Evolutionary conservation across 2,797 vertebrate genomes (phyloP), one percentile per base, ranked within the genome.

Genomic region (Ispidina picta): DNA sequence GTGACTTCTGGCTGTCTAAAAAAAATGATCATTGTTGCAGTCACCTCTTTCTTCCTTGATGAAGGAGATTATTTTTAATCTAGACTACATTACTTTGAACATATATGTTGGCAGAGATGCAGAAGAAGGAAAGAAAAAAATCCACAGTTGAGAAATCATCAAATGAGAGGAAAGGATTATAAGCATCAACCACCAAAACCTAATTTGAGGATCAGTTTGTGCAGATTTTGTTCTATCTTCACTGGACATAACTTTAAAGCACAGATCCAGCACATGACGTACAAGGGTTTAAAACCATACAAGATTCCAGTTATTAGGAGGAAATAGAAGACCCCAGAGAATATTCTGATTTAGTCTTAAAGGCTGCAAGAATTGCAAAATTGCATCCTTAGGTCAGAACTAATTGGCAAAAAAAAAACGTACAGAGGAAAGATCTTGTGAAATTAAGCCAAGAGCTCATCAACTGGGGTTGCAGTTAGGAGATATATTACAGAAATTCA

Each of bases 371-470:
- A 58, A 65, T 12, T 31, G 19, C 7, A 56, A 79, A 91, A 87
- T 46, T 89, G 28, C 20, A 64, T 89, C 63, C 65, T 16, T 10
- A 88, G 37, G 54, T 86, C 75, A 91, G 77, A 80, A 76, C 33
- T 71, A 80, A 54, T 29, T 90, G 51, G 35, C 31, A n/a, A 37
- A 85, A 76, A 73, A 75, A 39, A 54, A 17, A 20, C 77, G 15
- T 90, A 63, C 12, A 88, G 33, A 87, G 56, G 35, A 78, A 77
- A 83, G 20, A 87, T 35, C 49, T 46, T 52, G 48, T 83, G 79
- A 51, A 87, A 28, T 77, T 79, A 90, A 93, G 55, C 48, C 54
- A 94, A 82, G 74, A 91, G 23, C 15, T 65, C 52, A 56, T 20
- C 48, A 81, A 93, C 14, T 12, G 5, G 2, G 12, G 68, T 8